Conservation (phyloP, 2,797 vertebrate species). For the Heliangelus exortis region DNA sequence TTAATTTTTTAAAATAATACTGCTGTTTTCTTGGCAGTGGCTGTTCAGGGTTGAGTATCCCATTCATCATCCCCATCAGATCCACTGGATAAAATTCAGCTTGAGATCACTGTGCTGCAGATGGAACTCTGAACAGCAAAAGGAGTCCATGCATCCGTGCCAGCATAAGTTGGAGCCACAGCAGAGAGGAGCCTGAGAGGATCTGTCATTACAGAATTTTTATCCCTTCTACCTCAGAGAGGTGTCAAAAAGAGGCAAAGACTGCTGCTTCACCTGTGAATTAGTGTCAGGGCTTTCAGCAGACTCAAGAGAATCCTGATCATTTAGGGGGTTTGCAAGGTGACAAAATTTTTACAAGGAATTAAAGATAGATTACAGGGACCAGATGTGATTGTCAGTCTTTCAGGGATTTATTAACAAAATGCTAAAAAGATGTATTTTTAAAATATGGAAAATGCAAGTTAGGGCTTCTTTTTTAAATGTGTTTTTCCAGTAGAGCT, state of each 20-base stretch:
- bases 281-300: neutral
- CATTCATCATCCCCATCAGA: neutral
- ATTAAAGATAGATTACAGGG: neutral
- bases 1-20: neutral
- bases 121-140: conserved; percentile 1
- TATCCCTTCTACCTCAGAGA: neutral
- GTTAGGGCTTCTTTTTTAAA: neutral
- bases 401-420: neutral
- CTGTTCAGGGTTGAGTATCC: conserved; percentile 2
- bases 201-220: neutral
- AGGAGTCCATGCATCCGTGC: neutral
- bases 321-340: neutral
- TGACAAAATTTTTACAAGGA: neutral
- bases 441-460: neutral
- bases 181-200: neutral
- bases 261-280: neutral
- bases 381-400: neutral
- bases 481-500: neutral
- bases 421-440: neutral
- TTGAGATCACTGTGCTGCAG: conserved; percentile 40
- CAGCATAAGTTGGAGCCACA: neutral
- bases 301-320: neutral
- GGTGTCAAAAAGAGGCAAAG: neutral
- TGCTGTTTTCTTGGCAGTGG: neutral
- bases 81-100: conserved; percentile 35